phyloP scores from a whole-genome alignment of 2,888 invertebrate genomes.

The Erebia aethiops region DNA sequence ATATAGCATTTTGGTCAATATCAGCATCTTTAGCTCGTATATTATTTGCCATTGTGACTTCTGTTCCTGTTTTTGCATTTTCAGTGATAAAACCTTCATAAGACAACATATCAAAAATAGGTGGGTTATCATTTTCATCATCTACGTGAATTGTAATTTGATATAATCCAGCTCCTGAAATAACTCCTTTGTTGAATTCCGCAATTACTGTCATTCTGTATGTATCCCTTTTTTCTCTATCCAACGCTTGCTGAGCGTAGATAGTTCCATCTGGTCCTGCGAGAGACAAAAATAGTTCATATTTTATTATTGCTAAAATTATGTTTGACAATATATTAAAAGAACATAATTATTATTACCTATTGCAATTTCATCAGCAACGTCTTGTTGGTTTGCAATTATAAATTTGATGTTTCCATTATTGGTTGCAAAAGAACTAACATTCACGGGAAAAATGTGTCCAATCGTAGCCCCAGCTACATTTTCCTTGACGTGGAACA shows the following conservation, averaged over 20 bases:
- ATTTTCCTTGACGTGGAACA: conserved; percentile 91
- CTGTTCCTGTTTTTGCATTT: conserved; percentile 87
- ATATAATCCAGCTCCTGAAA: conserved; percentile 88
- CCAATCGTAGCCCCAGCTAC: conserved; percentile 88
- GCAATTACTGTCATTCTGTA: conserved; percentile 91
- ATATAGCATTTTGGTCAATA: conserved; percentile 86
- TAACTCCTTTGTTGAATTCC: conserved; percentile 87
- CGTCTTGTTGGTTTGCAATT: conserved; percentile 92
- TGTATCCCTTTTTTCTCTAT: conserved; percentile 88
- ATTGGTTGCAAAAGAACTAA: conserved; percentile 60
- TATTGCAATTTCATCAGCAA: conserved; percentile 90
- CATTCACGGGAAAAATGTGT: conserved; percentile 85
- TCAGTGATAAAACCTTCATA: conserved; percentile 92
- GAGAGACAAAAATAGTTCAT: conserved; percentile 35
- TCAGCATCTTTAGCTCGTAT: conserved; percentile 90
- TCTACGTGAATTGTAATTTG: conserved; percentile 91
- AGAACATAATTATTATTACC: conserved; percentile 63
- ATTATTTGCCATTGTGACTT: conserved; percentile 86
- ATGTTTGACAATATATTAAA: no score
- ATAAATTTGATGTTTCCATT: conserved; percentile 85
- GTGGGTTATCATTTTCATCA: conserved; percentile 94
- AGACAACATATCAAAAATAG: conserved; percentile 86
- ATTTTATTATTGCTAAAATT: no score
- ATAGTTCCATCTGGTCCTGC: conserved; percentile 88
- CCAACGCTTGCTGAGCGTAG: conserved; percentile 89